phyloP scores from a whole-genome alignment of 2,888 invertebrate species.

The Melolontha melolontha region DNA sequence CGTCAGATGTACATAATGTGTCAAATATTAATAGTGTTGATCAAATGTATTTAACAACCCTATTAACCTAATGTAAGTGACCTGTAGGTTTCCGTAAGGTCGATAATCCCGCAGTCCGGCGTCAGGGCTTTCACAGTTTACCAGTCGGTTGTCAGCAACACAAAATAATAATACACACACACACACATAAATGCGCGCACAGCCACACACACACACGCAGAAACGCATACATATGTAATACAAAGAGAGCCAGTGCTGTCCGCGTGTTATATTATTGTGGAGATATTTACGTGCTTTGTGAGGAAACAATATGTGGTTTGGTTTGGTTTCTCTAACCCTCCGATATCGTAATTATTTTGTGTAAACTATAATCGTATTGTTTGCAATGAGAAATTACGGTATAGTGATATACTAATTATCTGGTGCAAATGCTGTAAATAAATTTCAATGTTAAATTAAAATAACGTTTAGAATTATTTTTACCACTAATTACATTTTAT shows the following conservation, averaged over 20 bases:
- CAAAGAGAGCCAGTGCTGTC: slow-evolving; percentile 5
- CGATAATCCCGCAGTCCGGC: slow-evolving; percentile 35
- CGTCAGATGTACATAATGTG: slow-evolving; percentile 2
- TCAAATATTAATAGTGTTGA: slow-evolving; percentile 44
- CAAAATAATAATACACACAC: slow-evolving; percentile 25
- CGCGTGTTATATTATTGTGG: slow-evolving; percentile 4
- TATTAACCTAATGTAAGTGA: slow-evolving; percentile 43
- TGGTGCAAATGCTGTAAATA: too few species aligned
- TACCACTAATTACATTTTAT: too few species aligned
- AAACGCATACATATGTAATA: too few species aligned
- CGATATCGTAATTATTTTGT: slow-evolving; percentile 28
- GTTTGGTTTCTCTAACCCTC: slow-evolving; percentile 13
- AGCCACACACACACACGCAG: too few species aligned
- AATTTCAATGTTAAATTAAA: too few species aligned
- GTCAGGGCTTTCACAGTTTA: slow-evolving; percentile 23
- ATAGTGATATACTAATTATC: not conserved
- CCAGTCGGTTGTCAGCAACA: slow-evolving; percentile 29
- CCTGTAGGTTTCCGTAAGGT: slow-evolving; percentile 35
- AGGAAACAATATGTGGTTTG: slow-evolving; percentile 12
- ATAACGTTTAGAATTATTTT: too few species aligned
- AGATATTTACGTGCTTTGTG: slow-evolving; percentile 19
- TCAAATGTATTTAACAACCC: slow-evolving; percentile 40
- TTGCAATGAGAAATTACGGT: slow-evolving; percentile 19
- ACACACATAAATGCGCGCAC: not conserved
- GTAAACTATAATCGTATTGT: slow-evolving; percentile 22